Percentiles rank a stretch among this genome's conserved stretches.
Conservation (phyloP, 2,113 vertebrate genomes). For the Sitta europaea region DNA sequence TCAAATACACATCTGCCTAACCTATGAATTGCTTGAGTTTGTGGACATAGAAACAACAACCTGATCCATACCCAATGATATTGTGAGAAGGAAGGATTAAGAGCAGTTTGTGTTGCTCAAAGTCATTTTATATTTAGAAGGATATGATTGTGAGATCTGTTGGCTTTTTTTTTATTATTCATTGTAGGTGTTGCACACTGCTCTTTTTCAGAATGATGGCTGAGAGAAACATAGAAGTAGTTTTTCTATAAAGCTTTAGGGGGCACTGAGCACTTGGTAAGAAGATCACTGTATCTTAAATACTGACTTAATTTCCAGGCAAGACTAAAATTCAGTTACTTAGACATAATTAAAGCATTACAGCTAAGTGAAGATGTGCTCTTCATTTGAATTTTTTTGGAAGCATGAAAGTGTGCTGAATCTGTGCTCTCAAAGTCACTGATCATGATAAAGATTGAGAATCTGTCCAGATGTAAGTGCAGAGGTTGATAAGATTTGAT, state of each 20-base stretch:
- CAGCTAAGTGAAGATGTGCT: not conserved
- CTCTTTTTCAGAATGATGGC: not conserved
- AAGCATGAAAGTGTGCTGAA: not conserved
- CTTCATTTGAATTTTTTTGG: not conserved
- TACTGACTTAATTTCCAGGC: not conserved
- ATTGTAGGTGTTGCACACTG: not conserved
- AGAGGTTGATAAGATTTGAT: not conserved
- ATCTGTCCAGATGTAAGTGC: not conserved
- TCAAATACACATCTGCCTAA: not conserved
- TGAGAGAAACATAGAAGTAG: not conserved
- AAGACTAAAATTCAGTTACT: not conserved
- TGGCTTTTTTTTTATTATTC: not conserved
- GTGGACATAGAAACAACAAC: not conserved
- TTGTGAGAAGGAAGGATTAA: not conserved
- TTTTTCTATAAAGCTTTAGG: constrained; percentile 4
- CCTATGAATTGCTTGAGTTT: not conserved
- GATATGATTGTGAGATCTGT: not conserved
- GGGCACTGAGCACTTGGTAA: not conserved
- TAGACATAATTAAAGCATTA: not conserved
- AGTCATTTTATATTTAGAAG: not conserved
- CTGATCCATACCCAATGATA: not conserved
- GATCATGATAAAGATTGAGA: not conserved
- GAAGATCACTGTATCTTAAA: not conserved
- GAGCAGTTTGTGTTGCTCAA: not conserved
- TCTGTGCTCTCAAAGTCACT: not conserved